Evolutionary conservation across 2,113 vertebrate species (phyloP), one percentile per base, ranked within the genome.

Genomic region (Myiagra hebetior): DNA sequence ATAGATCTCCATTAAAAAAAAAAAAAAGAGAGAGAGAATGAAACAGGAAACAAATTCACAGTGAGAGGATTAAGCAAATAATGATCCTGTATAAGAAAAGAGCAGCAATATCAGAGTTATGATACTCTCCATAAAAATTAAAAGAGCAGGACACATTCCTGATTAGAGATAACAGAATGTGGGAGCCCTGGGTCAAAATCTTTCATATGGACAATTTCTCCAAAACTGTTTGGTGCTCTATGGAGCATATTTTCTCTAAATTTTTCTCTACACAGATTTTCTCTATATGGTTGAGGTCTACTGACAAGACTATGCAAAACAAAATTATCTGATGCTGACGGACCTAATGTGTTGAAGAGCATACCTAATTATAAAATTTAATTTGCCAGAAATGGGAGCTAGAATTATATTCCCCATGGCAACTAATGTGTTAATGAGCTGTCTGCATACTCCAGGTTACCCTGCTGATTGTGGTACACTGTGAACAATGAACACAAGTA

Each of bases 21-120:
- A 39, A 9, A 13, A 8, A n/a, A 21, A 35, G 24, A 60, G 10
- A 14, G 3, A 55, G 26, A 69, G 5, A 41, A 68, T 20, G 20
- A 42, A 80, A 64, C 7, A 4, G 30, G 41, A n/a, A n/a, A 46
- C 44, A 76, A 70, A 60, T n/a, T 64, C 16, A 78, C 3, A 33
- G 37, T 62, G 62, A 89, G 55, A 85, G 30, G 47, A 94, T 95
- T 95, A 93, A 90, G 57, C 13, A 47, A 95, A 76, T 69, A 80
- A 55, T 26, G 19, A 72, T 65, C 26, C 50, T 53, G 42, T 73
- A 37, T 7, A 80, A 91, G 41, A 0, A 1, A 47, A 12, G 9
- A 42, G 24, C 26, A 77, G 24, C 44, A 62, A 11, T 37, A 37
- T 31, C 41, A 26, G 10, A 23, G 68, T 55, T 80, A 50, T 2